phyloP scores from a whole-genome alignment of 1,140 invertebrate species.

The Neodiprion lecontei region DNA sequence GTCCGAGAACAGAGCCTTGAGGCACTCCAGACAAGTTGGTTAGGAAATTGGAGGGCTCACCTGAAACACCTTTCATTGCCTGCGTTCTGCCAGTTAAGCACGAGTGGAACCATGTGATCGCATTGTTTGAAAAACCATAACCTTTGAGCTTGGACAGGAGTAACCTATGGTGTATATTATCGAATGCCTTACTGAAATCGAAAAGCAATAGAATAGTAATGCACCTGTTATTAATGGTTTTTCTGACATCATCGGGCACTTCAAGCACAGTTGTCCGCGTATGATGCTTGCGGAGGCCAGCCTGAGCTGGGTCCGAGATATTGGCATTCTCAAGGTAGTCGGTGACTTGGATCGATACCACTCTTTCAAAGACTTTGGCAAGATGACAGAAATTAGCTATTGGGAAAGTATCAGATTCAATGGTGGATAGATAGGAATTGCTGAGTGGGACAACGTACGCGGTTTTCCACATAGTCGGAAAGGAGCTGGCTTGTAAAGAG shows the following conservation, averaged over 20 bases:
- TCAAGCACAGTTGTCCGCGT: not conserved
- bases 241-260: not conserved
- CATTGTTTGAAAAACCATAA: not conserved
- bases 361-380: too few relatives aligned
- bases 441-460: too few relatives aligned
- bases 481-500: too few relatives aligned
- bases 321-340: too few relatives aligned
- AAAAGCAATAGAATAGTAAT: not conserved
- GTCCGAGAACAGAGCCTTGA: not conserved
- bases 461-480: too few relatives aligned
- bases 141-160: not conserved
- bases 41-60: not conserved
- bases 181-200: not conserved
- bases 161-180: not conserved
- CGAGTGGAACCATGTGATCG: not conserved
- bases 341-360: too few relatives aligned
- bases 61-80: not conserved
- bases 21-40: not conserved
- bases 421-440: too few relatives aligned
- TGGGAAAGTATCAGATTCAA: too few relatives aligned
- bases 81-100: slow-evolving; percentile 5
- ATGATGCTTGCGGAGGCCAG: too few relatives aligned
- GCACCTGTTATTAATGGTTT: not conserved
- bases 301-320: too few relatives aligned
- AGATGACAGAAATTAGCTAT: too few relatives aligned